These are phyloP conservation scores for Rhineura floridana DNA, from an alignment of 2,113 vertebrate species.

Conservation along the genomic window DNA sequence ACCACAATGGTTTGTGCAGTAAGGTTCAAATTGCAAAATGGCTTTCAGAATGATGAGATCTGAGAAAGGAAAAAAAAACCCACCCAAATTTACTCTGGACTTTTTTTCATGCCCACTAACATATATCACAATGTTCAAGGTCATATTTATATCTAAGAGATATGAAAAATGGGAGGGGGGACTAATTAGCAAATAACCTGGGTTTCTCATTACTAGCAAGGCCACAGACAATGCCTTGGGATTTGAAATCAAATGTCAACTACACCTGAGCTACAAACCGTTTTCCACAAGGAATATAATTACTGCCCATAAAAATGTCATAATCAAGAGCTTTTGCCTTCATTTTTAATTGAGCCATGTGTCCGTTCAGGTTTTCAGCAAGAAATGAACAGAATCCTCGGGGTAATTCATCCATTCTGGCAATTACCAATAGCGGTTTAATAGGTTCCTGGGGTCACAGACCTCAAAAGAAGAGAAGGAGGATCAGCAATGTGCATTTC, in stretches of 20 bases:
- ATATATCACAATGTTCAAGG: background rate
- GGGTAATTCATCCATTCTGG: slow-evolving; percentile 3
- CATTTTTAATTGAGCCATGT: slow-evolving; percentile 15
- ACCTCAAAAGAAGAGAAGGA: background rate
- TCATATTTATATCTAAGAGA: background rate
- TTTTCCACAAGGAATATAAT: background rate
- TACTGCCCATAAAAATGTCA: background rate
- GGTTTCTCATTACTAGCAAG: background rate
- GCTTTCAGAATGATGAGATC: background rate
- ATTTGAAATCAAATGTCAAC: background rate
- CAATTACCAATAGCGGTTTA: slow-evolving; percentile 10
- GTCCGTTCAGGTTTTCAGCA: slow-evolving; percentile 4
- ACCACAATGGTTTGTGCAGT: background rate
- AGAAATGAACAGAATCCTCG: background rate
- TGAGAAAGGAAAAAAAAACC: too few species aligned
- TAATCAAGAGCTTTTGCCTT: slow-evolving; percentile 3
- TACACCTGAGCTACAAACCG: background rate
- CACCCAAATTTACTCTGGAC: background rate
- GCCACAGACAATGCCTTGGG: background rate
- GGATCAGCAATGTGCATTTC: background rate
- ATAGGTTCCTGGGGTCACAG: background rate
- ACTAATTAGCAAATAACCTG: background rate
- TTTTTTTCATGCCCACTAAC: background rate
- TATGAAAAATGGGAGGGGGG: background rate
- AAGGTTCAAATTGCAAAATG: background rate